Conservation (phyloP, 1,140 invertebrate species). For the Drosophila takahashii region DNA sequence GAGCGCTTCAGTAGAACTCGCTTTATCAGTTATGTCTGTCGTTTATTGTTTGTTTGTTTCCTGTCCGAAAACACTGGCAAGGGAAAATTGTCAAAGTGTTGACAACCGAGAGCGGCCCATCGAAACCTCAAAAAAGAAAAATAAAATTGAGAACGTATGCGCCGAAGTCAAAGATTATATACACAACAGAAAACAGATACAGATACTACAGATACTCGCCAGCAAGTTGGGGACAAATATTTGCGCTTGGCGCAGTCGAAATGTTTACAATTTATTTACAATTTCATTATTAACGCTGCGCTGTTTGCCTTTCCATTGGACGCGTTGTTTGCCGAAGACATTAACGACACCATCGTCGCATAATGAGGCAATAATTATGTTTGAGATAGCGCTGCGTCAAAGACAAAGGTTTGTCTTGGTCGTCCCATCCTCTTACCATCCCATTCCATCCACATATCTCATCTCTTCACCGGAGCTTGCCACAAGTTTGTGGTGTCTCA, state of each 20-base stretch:
- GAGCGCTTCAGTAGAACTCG: slow-evolving; percentile 18
- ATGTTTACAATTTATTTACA: slow-evolving; percentile 81
- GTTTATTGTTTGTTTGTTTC: slow-evolving; percentile 69
- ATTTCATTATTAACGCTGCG: slow-evolving; percentile 72
- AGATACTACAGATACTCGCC: slow-evolving; percentile 19
- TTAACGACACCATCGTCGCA: slow-evolving; percentile 67
- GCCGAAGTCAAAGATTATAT: slow-evolving; percentile 48
- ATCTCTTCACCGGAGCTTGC: slow-evolving; percentile 9
- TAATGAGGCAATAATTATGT: slow-evolving; percentile 81
- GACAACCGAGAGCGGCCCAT: slow-evolving; percentile 48
- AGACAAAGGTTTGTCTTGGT: slow-evolving; percentile 52
- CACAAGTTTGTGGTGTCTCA: slow-evolving; percentile 48
- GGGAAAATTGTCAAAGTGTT: slow-evolving; percentile 69
- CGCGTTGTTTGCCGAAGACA: slow-evolving; percentile 65
- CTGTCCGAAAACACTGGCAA: slow-evolving; percentile 23
- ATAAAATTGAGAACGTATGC: slow-evolving; percentile 48
- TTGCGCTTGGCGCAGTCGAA: slow-evolving; percentile 67
- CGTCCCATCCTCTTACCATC: neutral
- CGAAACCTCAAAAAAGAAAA: slow-evolving; percentile 24
- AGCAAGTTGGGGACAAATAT: slow-evolving; percentile 55
- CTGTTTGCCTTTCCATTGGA: slow-evolving; percentile 55
- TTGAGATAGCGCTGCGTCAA: slow-evolving; percentile 51
- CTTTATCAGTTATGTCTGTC: slow-evolving; percentile 65
- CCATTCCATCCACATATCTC: neutral
- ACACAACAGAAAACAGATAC: slow-evolving; percentile 26